Percentiles rank a stretch among this genome's conserved stretches.
These are phyloP conservation scores for Haplochromis burtoni DNA, from an alignment of 2,113 vertebrate genomes.

Conservation along the genomic window DNA sequence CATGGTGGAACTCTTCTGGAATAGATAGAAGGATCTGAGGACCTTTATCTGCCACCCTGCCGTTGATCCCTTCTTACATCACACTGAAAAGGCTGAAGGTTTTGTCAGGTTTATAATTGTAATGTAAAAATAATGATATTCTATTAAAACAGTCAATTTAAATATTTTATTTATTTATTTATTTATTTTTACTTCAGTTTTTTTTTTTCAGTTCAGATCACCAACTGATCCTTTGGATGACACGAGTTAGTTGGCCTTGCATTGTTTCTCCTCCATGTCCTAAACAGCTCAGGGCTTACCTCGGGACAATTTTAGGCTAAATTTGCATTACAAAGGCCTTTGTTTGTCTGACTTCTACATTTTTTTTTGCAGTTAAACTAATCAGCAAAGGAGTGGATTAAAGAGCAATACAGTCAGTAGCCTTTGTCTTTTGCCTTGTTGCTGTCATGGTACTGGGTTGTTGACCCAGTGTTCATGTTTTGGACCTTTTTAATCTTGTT, in stretches of 20 bases:
- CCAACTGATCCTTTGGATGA: not conserved
- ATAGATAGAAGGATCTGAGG: not conserved
- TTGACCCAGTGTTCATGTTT: not conserved
- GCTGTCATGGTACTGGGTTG: fast-evolving
- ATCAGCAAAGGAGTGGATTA: not conserved
- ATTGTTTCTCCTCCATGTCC: not conserved
- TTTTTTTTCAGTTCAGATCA: not conserved
- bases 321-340: not conserved
- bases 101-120: not conserved
- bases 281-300: not conserved
- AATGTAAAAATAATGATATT: not conserved
- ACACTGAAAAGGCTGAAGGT: not conserved
- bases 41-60: not conserved
- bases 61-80: not conserved
- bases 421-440: not conserved
- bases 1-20: not conserved
- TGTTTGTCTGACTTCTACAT: not conserved
- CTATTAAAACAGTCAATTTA: not conserved
- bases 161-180: fast-evolving
- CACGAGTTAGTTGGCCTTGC: not conserved
- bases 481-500: not conserved
- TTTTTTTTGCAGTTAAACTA: not conserved
- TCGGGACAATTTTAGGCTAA: not conserved
- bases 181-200: not conserved
- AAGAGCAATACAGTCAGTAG: not conserved